These are phyloP conservation scores for Loripinus fragilis DNA, from an alignment of 2,888 invertebrate genomes.

Conservation along the genomic window DNA sequence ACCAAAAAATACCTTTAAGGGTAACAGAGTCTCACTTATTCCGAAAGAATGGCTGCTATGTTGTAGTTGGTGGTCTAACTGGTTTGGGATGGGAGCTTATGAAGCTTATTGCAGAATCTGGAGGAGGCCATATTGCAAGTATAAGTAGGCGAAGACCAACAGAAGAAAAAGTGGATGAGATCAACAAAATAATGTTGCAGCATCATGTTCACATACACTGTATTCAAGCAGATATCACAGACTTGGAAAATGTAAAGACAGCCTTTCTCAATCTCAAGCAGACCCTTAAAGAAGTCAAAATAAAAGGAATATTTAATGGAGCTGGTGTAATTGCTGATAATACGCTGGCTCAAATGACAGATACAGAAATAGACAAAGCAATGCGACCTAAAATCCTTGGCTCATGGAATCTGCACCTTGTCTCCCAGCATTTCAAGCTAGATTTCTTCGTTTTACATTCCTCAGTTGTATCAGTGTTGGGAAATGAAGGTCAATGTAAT, in stretches of 20 bases:
- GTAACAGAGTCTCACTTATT: background rate
- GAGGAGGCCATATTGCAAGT: slow-evolving; percentile 55
- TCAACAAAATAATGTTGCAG: background rate
- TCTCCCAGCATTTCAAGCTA: slow-evolving; percentile 42
- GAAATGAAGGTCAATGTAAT: slow-evolving; percentile 66
- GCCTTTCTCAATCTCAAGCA: background rate
- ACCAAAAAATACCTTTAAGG: no score
- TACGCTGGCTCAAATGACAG: slow-evolving; percentile 34
- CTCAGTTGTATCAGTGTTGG: slow-evolving; percentile 61
- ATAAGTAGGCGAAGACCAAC: slow-evolving; percentile 44
- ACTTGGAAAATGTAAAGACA: background rate
- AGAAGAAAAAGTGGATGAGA: background rate
- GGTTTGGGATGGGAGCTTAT: slow-evolving; percentile 66
- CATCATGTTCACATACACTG: background rate
- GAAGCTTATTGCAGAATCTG: slow-evolving; percentile 42
- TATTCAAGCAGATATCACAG: background rate
- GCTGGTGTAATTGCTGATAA: slow-evolving; percentile 55
- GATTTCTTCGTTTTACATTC: slow-evolving; percentile 71
- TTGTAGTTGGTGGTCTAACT: slow-evolving; percentile 65
- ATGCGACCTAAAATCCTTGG: slow-evolving; percentile 61
- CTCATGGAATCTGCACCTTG: slow-evolving; percentile 63
- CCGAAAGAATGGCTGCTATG: background rate
- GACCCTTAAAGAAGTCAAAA: background rate
- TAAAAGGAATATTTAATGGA: slow-evolving; percentile 64
- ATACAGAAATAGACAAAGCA: slow-evolving; percentile 30